These are phyloP conservation scores for Lineus longissimus DNA, from an alignment of 1,140 invertebrate species.

Conservation along the genomic window DNA sequence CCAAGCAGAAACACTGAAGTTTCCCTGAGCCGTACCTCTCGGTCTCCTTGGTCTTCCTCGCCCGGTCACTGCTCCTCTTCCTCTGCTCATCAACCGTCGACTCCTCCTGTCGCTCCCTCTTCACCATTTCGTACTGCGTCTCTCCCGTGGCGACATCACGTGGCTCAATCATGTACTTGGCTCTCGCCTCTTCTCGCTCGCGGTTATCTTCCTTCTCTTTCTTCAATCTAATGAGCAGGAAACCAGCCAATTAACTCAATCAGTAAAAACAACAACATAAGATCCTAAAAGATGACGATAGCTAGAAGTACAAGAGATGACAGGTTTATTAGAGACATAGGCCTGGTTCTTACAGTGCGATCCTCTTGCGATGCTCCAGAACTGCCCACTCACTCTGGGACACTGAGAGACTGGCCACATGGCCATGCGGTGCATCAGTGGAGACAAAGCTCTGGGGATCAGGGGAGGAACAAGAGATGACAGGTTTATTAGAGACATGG, in stretches of 20 bases:
- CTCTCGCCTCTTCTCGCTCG: conserved; percentile 30
- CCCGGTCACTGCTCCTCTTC: conserved; percentile 22
- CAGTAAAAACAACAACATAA: background rate
- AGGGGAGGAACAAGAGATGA: too few species aligned
- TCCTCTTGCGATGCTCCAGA: too few species aligned
- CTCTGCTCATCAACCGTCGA: background rate
- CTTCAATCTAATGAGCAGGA: conserved; percentile 37
- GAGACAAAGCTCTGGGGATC: too few species aligned
- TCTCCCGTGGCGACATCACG: conserved; percentile 38
- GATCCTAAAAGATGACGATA: too few species aligned
- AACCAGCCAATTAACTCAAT: background rate
- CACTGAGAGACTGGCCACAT: too few species aligned
- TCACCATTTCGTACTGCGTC: conserved; percentile 29
- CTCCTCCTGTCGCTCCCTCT: conserved; percentile 29
- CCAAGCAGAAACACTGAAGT: too few species aligned
- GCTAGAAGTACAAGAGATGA: too few species aligned
- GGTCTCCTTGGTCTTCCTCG: conserved; percentile 33
- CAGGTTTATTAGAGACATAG: too few species aligned
- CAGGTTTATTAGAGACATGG: too few species aligned
- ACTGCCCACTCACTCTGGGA: too few species aligned
- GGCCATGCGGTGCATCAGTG: too few species aligned
- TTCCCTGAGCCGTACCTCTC: conserved; percentile 37
- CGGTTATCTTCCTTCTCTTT: conserved; percentile 42
- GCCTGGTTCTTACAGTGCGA: too few species aligned
- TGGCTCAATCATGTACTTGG: conserved; percentile 33